Evolutionary conservation across 2,888 invertebrate species (phyloP).

Genomic region (Teleiodes luculella): DNA sequence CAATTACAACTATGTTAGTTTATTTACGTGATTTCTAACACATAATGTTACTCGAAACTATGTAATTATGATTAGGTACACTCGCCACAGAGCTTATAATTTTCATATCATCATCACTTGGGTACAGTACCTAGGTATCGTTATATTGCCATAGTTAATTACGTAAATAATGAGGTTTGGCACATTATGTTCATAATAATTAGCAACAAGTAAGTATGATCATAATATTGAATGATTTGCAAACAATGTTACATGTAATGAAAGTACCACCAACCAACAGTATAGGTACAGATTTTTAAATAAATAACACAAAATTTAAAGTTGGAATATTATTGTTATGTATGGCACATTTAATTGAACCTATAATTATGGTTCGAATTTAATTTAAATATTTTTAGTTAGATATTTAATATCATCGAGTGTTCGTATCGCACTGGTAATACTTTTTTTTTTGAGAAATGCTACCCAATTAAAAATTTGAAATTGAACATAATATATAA

Average conservation of each 20-base stretch:
- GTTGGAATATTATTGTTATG: not conserved
- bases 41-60: conserved; percentile 46
- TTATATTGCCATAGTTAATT: conserved; percentile 6
- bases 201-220: not conserved
- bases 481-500: not conserved
- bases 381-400: not conserved
- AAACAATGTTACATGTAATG: not conserved
- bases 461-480: not conserved
- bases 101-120: conserved; percentile 18
- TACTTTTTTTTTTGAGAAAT: not conserved
- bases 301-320: too few relatives aligned
- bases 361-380: conserved; percentile 5
- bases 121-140: conserved; percentile 19
- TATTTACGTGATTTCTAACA: conserved; percentile 55
- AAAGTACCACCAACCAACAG: not conserved
- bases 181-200: conserved; percentile 38
- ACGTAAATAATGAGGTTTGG: conserved; percentile 52
- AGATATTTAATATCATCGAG: not conserved
- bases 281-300: too few relatives aligned
- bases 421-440: not conserved
- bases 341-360: not conserved
- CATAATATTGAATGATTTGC: not conserved
- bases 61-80: conserved; percentile 34
- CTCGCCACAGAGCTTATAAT: conserved; percentile 31
- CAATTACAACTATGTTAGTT: conserved; percentile 42